phyloP scores from a whole-genome alignment of 2,113 vertebrate genomes.

The Buteo buteo region DNA sequence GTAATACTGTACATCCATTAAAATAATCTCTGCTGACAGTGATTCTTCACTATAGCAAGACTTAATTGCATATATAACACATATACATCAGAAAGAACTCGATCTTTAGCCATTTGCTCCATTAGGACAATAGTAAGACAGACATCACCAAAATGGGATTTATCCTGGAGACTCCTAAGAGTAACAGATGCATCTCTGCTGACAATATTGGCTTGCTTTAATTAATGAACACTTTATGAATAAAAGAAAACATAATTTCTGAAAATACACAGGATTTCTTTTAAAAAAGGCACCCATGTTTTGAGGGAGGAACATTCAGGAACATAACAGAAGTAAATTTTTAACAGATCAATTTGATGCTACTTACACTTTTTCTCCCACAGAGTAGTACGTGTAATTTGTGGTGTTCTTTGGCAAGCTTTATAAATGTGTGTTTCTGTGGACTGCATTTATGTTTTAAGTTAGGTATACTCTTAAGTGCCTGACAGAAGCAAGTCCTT shows the following conservation, averaged over 20 bases:
- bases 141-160: slow-evolving; percentile 57
- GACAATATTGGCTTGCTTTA: slow-evolving; percentile 42
- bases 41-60: slow-evolving; percentile 71
- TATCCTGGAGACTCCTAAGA: slow-evolving; percentile 43
- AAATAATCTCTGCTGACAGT: slow-evolving; percentile 78
- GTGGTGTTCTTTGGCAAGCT: not conserved
- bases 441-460: not conserved
- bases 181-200: slow-evolving; percentile 66
- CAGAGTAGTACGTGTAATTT: not conserved
- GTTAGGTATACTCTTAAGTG: not conserved
- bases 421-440: not conserved
- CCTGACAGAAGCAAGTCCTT: not conserved
- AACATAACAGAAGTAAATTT: not conserved
- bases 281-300: not conserved
- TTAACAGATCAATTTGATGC: not conserved
- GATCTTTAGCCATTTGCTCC: slow-evolving; percentile 62
- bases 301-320: not conserved
- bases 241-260: slow-evolving; percentile 45
- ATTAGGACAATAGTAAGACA: slow-evolving; percentile 68
- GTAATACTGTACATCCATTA: slow-evolving; percentile 78
- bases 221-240: slow-evolving; percentile 59
- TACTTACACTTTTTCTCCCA: not conserved
- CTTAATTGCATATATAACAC: slow-evolving; percentile 77
- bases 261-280: slow-evolving; percentile 33
- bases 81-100: slow-evolving; percentile 70